A percentile compares a stretch with the other conserved stretches of the same genome.
Conservation (phyloP, 2,888 invertebrate genomes). For the Ametastegia equiseti region DNA sequence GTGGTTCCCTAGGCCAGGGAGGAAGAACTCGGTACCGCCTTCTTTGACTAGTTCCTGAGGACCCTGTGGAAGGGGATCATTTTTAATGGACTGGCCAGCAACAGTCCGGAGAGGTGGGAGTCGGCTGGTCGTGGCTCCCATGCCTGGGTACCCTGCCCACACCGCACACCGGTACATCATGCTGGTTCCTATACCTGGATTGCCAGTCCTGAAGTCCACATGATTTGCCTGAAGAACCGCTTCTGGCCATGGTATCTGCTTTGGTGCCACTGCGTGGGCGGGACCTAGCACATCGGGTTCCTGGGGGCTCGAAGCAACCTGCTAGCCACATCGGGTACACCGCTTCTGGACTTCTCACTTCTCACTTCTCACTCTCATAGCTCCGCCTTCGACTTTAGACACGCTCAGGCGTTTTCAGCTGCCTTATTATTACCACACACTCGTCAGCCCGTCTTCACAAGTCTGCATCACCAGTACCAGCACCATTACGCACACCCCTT, state of each 20-base stretch:
- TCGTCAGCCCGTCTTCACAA: too few species aligned
- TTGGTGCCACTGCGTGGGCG: constrained; percentile 39
- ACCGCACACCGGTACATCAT: too few species aligned
- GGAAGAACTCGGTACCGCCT: neutral
- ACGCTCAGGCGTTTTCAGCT: constrained; percentile 9
- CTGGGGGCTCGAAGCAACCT: neutral
- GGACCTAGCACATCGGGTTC: constrained; percentile 21
- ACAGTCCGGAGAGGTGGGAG: constrained; percentile 12
- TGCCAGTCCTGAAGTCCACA: neutral
- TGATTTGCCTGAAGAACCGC: neutral
- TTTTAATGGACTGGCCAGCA: constrained; percentile 26
- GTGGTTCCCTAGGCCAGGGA: neutral
- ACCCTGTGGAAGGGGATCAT: constrained; percentile 29
- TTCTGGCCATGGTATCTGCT: too few species aligned
- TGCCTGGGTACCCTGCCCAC: neutral
- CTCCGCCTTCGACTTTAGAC: constrained; percentile 35
- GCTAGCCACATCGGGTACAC: neutral
- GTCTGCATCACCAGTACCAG: constrained; percentile 46
- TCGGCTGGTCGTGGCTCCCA: neutral
- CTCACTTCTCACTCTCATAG: too few species aligned
- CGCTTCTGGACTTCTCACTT: too few species aligned
- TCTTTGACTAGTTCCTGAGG: neutral
- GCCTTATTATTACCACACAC: constrained; percentile 5
- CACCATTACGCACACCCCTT: neutral
- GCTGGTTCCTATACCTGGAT: too few species aligned